Evolutionary conservation across 2,797 vertebrate species (phyloP).

Genomic region (Saguinus oedipus): DNA sequence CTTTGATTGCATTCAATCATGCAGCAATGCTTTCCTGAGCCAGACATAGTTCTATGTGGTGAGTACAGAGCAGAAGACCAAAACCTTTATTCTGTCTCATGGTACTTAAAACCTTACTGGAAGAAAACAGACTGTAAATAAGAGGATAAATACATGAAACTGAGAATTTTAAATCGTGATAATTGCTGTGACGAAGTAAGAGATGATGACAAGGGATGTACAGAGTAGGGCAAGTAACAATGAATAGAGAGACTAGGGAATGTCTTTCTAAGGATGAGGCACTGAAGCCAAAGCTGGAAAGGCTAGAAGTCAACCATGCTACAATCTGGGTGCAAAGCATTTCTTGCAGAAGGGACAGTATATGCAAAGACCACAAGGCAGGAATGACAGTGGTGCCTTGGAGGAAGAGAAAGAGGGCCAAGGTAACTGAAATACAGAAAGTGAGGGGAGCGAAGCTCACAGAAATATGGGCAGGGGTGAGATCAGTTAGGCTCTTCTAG

Average conservation of each 20-base stretch:
- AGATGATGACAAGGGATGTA: neutral
- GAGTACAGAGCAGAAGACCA: neutral
- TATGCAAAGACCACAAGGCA: neutral
- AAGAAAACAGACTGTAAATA: neutral
- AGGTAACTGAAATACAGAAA: neutral
- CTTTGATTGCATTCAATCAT: neutral
- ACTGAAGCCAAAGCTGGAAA: neutral
- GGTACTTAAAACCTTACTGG: neutral
- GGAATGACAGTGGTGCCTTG: neutral
- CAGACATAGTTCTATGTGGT: neutral
- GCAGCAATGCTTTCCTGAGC: neutral
- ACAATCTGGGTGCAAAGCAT: neutral
- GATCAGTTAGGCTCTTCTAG: neutral
- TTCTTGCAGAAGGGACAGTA: neutral
- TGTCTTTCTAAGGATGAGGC: neutral
- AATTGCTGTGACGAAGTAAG: neutral
- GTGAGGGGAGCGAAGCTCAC: neutral
- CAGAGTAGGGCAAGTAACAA: neutral
- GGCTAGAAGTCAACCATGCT: neutral
- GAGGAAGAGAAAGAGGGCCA: neutral
- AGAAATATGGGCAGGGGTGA: neutral
- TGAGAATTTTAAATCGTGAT: neutral
- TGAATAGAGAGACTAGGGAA: neutral
- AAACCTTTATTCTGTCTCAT: neutral
- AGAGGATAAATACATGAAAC: neutral